phyloP scores from a whole-genome alignment of 2,888 invertebrate genomes.

The Metopia argyrocephala region DNA sequence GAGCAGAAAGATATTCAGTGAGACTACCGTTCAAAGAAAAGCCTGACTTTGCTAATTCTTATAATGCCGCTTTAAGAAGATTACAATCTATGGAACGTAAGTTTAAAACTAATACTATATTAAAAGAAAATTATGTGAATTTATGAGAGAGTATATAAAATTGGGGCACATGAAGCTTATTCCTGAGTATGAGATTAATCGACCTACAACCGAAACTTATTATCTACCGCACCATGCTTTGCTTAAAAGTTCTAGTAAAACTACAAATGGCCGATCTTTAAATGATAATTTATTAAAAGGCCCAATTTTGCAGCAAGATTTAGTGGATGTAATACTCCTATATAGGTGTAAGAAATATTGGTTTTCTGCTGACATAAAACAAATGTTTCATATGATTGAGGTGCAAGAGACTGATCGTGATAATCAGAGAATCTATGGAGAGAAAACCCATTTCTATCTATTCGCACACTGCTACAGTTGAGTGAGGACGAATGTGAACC shows the following conservation, averaged over 20 bases:
- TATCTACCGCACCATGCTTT: conserved; percentile 43
- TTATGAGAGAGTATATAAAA: not conserved
- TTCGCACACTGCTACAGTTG: no score
- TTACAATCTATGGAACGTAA: conserved; percentile 30
- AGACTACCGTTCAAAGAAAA: conserved; percentile 1
- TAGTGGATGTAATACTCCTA: conserved; percentile 1
- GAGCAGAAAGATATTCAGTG: conserved; percentile 7
- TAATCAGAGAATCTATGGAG: conserved; percentile 12
- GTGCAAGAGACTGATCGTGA: conserved; percentile 7
- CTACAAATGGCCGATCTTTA: conserved; percentile 26
- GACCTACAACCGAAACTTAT: conserved; percentile 1
- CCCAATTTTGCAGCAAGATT: conserved; percentile 24
- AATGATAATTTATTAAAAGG: conserved; percentile 38
- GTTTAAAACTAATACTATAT: conserved; percentile 23
- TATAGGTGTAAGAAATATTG: conserved; percentile 15
- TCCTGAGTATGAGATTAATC: not conserved
- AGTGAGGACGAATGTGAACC: no score
- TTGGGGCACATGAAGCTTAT: conserved; percentile 42
- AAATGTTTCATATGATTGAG: conserved; percentile 24
- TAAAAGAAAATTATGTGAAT: not conserved
- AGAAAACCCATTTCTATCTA: not conserved
- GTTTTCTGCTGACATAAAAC: conserved; percentile 16
- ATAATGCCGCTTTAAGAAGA: conserved; percentile 15
- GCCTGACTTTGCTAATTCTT: conserved; percentile 22
- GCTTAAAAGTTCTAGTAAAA: conserved; percentile 25